A percentile compares a stretch with the other conserved stretches of the same genome.
These are phyloP conservation scores for Oreonectes daqikongensis DNA, from an alignment of 2,797 vertebrate genomes.

Conservation along the genomic window DNA sequence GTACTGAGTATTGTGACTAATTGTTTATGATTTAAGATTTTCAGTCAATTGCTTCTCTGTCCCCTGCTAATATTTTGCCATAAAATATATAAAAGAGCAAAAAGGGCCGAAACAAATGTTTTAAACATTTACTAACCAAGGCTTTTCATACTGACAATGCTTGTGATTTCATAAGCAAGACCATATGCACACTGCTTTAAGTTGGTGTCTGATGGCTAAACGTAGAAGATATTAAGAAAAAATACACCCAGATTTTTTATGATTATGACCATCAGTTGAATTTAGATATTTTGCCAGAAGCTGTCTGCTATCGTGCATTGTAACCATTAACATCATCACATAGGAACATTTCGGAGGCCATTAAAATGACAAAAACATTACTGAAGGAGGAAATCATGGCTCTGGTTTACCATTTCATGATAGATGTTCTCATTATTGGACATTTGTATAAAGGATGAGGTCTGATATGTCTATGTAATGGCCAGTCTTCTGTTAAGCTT, in stretches of 20 bases:
- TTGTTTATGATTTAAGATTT: no score
- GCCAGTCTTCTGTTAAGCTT: constrained; percentile 42
- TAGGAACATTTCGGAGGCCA: constrained; percentile 21
- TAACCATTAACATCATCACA: constrained; percentile 39
- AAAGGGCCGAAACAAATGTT: no score
- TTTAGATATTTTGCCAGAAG: constrained; percentile 35
- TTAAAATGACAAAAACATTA: constrained; percentile 35
- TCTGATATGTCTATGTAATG: constrained; percentile 64
- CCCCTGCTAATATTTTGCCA: no score
- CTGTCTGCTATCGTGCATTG: constrained; percentile 29
- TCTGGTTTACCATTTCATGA: constrained; percentile 60
- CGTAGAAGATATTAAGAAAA: constrained; percentile 10
- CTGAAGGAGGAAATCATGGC: constrained; percentile 65
- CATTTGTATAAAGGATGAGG: constrained; percentile 66
- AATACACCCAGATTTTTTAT: constrained; percentile 40
- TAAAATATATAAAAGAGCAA: no score
- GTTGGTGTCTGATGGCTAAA: constrained; percentile 35
- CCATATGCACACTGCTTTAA: constrained; percentile 10
- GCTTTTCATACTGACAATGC: not conserved
- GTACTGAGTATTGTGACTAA: no score
- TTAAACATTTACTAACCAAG: constrained; percentile 34
- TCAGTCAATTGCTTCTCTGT: no score
- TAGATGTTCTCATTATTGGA: constrained; percentile 70
- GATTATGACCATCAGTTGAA: constrained; percentile 40
- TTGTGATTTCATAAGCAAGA: constrained; percentile 6